Base-by-base conservation (phyloP, 2,888 invertebrate species). In the Drosophila emarginata region DNA sequence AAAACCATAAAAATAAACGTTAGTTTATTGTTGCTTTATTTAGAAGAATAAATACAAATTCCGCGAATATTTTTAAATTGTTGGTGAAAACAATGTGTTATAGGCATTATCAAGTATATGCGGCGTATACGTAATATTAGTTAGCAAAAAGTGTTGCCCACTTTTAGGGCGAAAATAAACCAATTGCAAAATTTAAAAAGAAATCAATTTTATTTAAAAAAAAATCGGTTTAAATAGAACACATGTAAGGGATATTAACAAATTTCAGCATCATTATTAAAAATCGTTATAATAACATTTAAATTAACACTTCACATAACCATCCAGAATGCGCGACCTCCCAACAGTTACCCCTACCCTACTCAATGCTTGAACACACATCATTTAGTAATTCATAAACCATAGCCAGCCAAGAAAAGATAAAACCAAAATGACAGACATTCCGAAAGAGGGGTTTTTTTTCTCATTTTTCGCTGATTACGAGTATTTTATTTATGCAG, bases 351-450 rank as follows among this genome's bases (percentile, higher is more conserved):
- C 9, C 1, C 26, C 4, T 0, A 14, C 9, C 53, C 28, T 4
- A 53, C 50, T 50, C 23, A 14, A 50, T 21, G 50, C 50, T n/a
- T 5, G 4, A 53, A 32, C 54, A 36, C 72, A 64, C 79, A 77
- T 72, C 64, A 79, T 78, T 78, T 65, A 79, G 74, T 78, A 79
- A 78, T 78, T 77, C 77, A 79, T 77, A 77, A 77, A 68, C 69
- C 77, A 50, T 37, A 54, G 64, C 74, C 66, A 54, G 64, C 72
- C 66, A 62, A 68, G 61, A 23, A 52, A 56, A 54, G 54, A 54
- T 54, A 54, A 45, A 54, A 58, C 59, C 51, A 50, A 54, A 50
- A 50, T 51, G 23, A 32, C 56, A 57, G 56, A 23, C 37, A 57
- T 37, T 57, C 37, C 36, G 37, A 21, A 45, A 21, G 12, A 12